Conservation (phyloP, 2,888 invertebrate species). For the Drepanosiphum platanoidis region DNA sequence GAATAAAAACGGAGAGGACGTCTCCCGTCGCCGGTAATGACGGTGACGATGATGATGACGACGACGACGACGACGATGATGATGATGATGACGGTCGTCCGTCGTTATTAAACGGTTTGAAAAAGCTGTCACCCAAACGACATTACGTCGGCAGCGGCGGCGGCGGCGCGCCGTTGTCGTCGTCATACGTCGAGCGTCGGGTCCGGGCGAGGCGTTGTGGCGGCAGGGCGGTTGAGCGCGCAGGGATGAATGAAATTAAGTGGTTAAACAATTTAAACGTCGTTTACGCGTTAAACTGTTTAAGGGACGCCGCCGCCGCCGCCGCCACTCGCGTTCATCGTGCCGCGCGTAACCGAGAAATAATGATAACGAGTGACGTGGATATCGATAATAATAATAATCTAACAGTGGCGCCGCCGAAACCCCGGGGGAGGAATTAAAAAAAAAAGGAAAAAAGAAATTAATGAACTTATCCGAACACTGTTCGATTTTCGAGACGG, state of each 20-base stretch:
- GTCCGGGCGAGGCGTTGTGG: not conserved
- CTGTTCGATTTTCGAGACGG: too few species aligned
- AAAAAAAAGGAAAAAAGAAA: too few species aligned
- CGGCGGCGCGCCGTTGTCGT: not conserved
- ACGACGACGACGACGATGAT: not conserved
- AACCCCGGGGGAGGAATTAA: too few species aligned
- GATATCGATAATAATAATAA: not conserved
- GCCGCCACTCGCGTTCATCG: not conserved
- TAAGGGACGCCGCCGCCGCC: too few species aligned
- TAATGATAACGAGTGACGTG: constrained; percentile 5
- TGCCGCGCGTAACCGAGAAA: not conserved
- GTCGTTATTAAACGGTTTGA: constrained; percentile 37
- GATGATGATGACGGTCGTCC: not conserved
- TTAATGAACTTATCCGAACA: too few species aligned
- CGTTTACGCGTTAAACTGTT: constrained; percentile 39
- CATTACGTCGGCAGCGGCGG: constrained; percentile 9
- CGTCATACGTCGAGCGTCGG: not conserved
- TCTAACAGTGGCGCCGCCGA: not conserved
- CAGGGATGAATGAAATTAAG: constrained; percentile 50
- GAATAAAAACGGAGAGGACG: not conserved
- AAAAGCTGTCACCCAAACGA: constrained; percentile 41
- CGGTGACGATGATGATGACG: constrained; percentile 10
- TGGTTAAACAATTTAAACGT: constrained; percentile 56
- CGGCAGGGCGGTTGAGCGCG: not conserved
- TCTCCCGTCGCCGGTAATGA: not conserved